phyloP scores from a whole-genome alignment of 2,113 vertebrate species.

The Typhlomys cinereus region DNA sequence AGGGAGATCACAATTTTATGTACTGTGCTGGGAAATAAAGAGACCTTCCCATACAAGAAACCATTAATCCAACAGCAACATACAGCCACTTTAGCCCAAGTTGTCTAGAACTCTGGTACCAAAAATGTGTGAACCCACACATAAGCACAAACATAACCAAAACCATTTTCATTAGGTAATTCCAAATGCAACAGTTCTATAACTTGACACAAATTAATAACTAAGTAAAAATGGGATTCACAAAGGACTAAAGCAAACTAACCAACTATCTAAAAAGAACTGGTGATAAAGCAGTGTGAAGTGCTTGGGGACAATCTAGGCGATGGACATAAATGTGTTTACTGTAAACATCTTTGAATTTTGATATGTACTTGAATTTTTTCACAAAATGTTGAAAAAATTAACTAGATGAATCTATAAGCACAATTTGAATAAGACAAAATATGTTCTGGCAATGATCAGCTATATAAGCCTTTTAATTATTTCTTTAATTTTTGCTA shows the following conservation, averaged over 20 bases:
- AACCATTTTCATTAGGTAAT: neutral
- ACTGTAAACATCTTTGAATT: conserved; percentile 12
- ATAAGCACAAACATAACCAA: neutral
- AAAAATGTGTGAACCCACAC: neutral
- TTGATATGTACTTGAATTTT: neutral
- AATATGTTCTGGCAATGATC: conserved; percentile 11
- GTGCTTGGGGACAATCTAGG: neutral
- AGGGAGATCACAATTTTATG: conserved; percentile 69
- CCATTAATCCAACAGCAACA: conserved; percentile 92
- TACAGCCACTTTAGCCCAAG: conserved; percentile 90
- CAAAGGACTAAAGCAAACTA: neutral
- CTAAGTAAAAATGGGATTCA: neutral
- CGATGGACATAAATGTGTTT: neutral
- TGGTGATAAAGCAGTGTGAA: neutral
- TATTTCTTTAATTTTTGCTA: conserved; percentile 34
- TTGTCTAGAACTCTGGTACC: conserved; percentile 83
- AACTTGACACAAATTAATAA: conserved; percentile 5
- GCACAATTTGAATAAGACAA: neutral
- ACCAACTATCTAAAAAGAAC: neutral
- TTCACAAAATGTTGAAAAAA: conserved; percentile 25
- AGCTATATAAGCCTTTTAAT: neutral
- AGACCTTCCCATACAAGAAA: conserved; percentile 83
- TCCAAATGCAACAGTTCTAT: neutral
- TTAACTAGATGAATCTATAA: neutral
- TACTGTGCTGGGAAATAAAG: conserved; percentile 86